Percentiles rank a stretch among this genome's conserved stretches.
Evolutionary conservation across 2,113 vertebrate genomes (phyloP).

Genomic region (Coptodon rendalli): DNA sequence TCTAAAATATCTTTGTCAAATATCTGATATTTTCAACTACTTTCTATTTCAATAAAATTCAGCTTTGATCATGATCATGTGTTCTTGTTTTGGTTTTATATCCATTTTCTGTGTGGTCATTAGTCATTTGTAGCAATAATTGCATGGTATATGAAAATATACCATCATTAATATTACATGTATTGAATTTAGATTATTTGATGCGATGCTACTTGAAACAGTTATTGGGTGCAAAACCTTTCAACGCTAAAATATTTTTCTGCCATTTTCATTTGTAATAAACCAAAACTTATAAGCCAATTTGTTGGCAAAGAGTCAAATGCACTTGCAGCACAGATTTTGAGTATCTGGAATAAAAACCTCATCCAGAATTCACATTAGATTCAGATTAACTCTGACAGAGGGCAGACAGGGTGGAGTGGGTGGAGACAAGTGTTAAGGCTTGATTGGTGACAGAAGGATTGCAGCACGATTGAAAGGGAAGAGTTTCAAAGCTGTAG

Average conservation of each 20-base stretch:
- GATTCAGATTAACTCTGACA: not conserved
- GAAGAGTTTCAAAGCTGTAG: not conserved
- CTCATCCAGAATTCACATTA: not conserved
- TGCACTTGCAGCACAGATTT: not conserved
- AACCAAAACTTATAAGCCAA: not conserved
- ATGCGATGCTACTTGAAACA: not conserved
- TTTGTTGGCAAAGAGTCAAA: not conserved
- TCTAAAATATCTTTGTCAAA: not conserved
- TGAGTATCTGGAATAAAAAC: not conserved
- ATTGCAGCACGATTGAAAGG: not conserved
- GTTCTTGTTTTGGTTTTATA: not conserved
- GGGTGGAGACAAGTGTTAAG: not conserved
- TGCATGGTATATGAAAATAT: not conserved
- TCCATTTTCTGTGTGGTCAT: not conserved
- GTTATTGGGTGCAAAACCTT: not conserved
- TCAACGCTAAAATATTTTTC: not conserved
- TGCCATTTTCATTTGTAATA: not conserved
- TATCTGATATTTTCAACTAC: not conserved
- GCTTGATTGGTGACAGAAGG: not conserved
- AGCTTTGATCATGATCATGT: not conserved
- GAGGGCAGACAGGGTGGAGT: not conserved
- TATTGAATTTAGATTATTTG: not conserved
- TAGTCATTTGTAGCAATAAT: not conserved
- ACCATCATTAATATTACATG: not conserved
- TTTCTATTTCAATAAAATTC: slow-evolving; percentile 19